phyloP scores from a whole-genome alignment of 2,888 invertebrate species.

The Aspidiotus destructor region DNA sequence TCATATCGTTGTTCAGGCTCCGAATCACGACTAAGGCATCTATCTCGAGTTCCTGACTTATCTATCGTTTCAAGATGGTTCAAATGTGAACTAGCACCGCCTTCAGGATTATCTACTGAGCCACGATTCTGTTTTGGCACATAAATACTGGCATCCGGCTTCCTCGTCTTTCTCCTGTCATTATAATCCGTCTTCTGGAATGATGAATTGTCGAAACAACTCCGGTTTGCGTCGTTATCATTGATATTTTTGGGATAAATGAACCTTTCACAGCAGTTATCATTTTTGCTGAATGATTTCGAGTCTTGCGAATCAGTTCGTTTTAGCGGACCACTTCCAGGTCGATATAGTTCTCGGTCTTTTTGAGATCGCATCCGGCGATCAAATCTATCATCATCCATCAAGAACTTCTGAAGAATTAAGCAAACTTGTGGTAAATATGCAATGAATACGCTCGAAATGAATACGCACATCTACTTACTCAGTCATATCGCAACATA shows the following conservation, averaged over 20 bases:
- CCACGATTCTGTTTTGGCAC: conserved; percentile 34
- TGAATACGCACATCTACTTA: too few species aligned
- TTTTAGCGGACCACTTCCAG: conserved; percentile 64
- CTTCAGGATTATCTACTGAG: conserved; percentile 1
- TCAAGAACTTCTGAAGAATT: conserved; percentile 6
- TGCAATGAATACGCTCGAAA: too few species aligned
- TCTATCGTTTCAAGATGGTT: not conserved
- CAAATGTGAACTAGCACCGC: conserved; percentile 8
- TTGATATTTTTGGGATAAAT: not conserved
- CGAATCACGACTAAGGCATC: conserved; percentile 1
- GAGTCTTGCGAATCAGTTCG: conserved; percentile 47
- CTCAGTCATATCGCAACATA: too few species aligned
- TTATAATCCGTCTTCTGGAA: not conserved
- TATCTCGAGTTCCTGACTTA: conserved; percentile 4
- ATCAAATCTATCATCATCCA: conserved; percentile 37
- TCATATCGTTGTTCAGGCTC: conserved; percentile 1
- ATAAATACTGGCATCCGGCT: conserved; percentile 36
- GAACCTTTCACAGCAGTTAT: not conserved
- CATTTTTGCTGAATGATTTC: conserved; percentile 9
- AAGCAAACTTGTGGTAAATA: too few species aligned
- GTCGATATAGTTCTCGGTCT: conserved; percentile 57
- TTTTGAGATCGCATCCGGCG: conserved; percentile 47
- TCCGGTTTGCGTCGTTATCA: not conserved
- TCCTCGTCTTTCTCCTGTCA: conserved; percentile 32
- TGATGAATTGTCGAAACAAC: not conserved